Conservation (phyloP, 2,113 vertebrate genomes). For the Odontophorus gujanensis region DNA sequence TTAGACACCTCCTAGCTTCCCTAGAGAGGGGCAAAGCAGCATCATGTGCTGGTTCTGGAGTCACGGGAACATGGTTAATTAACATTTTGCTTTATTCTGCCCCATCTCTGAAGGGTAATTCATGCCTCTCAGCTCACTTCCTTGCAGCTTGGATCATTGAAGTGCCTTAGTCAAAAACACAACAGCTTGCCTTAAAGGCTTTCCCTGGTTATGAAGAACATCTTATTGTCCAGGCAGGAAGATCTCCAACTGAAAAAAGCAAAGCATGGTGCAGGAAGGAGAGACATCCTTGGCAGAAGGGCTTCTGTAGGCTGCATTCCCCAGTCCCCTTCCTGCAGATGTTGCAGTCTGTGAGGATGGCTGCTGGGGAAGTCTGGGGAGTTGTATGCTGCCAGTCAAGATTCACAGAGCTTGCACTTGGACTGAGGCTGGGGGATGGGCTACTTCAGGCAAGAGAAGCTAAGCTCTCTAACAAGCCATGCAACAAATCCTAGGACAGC, state of each 20-base stretch:
- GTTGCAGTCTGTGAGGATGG: not conserved
- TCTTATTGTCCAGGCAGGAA: not conserved
- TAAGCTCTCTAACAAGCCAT: not conserved
- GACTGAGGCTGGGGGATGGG: not conserved
- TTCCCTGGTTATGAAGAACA: not conserved
- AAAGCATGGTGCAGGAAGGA: not conserved
- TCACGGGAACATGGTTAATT: not conserved
- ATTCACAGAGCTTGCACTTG: not conserved
- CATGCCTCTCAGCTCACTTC: constrained; percentile 14
- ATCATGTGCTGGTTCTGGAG: not conserved
- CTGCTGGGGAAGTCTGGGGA: not conserved
- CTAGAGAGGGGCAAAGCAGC: not conserved
- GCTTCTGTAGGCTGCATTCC: not conserved
- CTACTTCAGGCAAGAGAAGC: not conserved
- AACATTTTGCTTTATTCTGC: not conserved
- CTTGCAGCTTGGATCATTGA: constrained; percentile 16
- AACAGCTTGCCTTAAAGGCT: constrained; percentile 59
- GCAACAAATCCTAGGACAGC: not conserved
- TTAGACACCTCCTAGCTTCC: not conserved
- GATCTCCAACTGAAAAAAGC: not conserved
- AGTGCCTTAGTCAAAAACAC: constrained; percentile 71
- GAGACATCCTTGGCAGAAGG: not conserved
- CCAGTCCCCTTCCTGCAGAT: not conserved
- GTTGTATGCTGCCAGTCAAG: not conserved
- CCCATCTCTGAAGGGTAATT: constrained; percentile 35